Evolutionary conservation across 2,888 invertebrate genomes (phyloP).

Genomic region (Drosophila nigricruria): DNA sequence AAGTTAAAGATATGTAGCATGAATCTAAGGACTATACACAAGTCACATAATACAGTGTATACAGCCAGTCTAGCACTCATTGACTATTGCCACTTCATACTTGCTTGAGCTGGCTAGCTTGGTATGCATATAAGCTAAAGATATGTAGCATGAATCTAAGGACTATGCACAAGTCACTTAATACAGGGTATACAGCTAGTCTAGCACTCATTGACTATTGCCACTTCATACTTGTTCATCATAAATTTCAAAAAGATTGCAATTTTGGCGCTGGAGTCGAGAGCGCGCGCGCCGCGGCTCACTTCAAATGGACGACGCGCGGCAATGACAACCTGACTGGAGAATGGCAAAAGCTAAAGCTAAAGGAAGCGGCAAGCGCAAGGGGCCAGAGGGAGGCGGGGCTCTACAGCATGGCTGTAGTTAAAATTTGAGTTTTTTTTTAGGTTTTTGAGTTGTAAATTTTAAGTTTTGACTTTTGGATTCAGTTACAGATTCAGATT

Average conservation of each 20-base stretch:
- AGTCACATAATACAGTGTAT: too few relatives aligned
- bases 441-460: conserved; percentile 1
- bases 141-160: too few relatives aligned
- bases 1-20: too few relatives aligned
- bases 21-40: too few relatives aligned
- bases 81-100: too few relatives aligned
- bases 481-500: conserved; percentile 37
- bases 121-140: too few relatives aligned
- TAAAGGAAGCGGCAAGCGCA: conserved; percentile 11
- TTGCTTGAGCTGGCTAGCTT: too few relatives aligned
- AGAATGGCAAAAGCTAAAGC: conserved; percentile 51
- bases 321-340: conserved; percentile 68
- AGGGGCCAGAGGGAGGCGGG: neutral
- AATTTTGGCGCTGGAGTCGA: conserved; percentile 67
- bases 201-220: neutral
- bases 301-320: conserved; percentile 75
- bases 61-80: too few relatives aligned
- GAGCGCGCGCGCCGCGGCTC: conserved; percentile 50
- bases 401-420: neutral
- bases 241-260: conserved; percentile 78
- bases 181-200: conserved; percentile 4
- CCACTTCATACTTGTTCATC: conserved; percentile 58
- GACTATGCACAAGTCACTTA: too few relatives aligned
- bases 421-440: conserved; percentile 25
- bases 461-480: conserved; percentile 34